phyloP scores from a whole-genome alignment of 2,888 invertebrate genomes.

The Hipparchia semele region DNA sequence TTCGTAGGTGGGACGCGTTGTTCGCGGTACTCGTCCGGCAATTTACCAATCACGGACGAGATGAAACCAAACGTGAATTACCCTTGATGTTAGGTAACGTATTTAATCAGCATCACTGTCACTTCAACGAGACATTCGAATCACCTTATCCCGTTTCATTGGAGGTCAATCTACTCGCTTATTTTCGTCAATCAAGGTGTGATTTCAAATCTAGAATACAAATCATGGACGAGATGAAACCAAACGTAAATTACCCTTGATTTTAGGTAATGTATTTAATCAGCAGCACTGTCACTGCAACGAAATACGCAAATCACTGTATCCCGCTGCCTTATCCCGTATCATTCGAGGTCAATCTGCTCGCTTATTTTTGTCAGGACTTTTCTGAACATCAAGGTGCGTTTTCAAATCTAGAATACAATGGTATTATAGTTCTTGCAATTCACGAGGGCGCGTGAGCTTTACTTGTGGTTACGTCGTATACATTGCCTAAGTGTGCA shows the following conservation, averaged over 20 bases:
- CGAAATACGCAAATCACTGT: constrained; percentile 26
- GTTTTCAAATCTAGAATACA: background rate
- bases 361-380: background rate
- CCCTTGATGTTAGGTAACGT: constrained; percentile 51
- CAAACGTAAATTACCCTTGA: constrained; percentile 47
- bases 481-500: too few relatives aligned
- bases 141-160: constrained; percentile 25
- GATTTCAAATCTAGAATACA: background rate
- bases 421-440: background rate
- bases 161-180: constrained; percentile 3
- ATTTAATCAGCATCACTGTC: constrained; percentile 32
- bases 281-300: constrained; percentile 25
- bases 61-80: constrained; percentile 38
- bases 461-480: too few relatives aligned
- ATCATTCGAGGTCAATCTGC: constrained; percentile 15
- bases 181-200: background rate
- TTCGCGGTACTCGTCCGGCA: constrained; percentile 67
- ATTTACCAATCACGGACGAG: constrained; percentile 41
- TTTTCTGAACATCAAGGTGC: background rate
- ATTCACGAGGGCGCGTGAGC: too few relatives aligned
- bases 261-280: constrained; percentile 45
- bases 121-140: constrained; percentile 24
- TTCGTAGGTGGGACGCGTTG: constrained; percentile 61
- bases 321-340: constrained; percentile 10
- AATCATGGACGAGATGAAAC: constrained; percentile 37